Conservation (phyloP, 1,140 invertebrate species). For the Drosophila bipectinata region DNA sequence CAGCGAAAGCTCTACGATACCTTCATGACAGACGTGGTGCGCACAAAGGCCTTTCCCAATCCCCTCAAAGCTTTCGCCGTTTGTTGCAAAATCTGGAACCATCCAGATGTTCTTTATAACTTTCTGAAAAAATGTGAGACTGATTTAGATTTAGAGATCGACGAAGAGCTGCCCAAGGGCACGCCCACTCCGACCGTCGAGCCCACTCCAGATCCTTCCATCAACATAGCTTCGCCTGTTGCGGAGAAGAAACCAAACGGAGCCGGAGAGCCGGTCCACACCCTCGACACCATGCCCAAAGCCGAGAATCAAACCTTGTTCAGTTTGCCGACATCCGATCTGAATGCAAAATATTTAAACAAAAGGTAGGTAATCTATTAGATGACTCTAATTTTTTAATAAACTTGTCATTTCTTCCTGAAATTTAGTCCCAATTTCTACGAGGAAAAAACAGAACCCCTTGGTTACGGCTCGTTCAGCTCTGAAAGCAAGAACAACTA, state of each 20-base stretch:
- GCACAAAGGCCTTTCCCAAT: constrained; percentile 94
- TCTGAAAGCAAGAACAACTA: constrained; percentile 60
- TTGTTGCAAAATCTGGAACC: constrained; percentile 99
- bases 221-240: constrained; percentile 22
- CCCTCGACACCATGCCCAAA: constrained; percentile 24
- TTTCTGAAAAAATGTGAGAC: constrained; percentile 93
- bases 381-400: neutral
- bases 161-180: constrained; percentile 84
- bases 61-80: constrained; percentile 99
- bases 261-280: constrained; percentile 10
- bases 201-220: constrained; percentile 21
- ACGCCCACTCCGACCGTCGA: constrained; percentile 39
- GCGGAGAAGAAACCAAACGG: constrained; percentile 18
- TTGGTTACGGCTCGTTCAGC: constrained; percentile 43
- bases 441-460: constrained; percentile 59
- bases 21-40: constrained; percentile 96
- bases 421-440: constrained; percentile 33
- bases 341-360: constrained; percentile 43
- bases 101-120: constrained; percentile 98
- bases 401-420: neutral
- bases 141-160: constrained; percentile 95
- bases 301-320: constrained; percentile 19
- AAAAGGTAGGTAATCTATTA: constrained; percentile 26
- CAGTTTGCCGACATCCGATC: constrained; percentile 29
- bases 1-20: constrained; percentile 94